These are phyloP conservation scores for Thymelicus sylvestris DNA, from an alignment of 2,888 invertebrate species.

Conservation along the genomic window DNA sequence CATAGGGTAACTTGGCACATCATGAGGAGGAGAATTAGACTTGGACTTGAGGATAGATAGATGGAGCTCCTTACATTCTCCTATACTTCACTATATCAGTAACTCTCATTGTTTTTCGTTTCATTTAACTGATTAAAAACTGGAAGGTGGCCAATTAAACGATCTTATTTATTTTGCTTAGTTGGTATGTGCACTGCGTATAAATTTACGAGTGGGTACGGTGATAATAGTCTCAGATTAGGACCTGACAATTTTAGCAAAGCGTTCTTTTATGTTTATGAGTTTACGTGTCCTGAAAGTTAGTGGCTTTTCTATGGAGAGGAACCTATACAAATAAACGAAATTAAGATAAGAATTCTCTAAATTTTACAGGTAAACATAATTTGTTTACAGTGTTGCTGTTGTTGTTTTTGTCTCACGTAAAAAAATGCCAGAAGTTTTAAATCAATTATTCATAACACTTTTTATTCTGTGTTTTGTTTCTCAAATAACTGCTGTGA, in stretches of 20 bases:
- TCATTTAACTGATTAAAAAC: background rate
- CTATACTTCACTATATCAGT: no score
- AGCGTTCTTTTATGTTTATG: slow-evolving; percentile 67
- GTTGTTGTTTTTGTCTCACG: background rate
- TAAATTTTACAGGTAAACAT: slow-evolving; percentile 22
- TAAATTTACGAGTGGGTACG: slow-evolving; percentile 55
- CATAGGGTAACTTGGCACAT: no score
- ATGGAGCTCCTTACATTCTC: no score
- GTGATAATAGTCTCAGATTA: slow-evolving; percentile 60
- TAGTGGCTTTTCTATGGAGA: slow-evolving; percentile 48
- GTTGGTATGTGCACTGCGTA: slow-evolving; percentile 51
- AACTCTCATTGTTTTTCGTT: background rate
- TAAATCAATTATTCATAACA: no score
- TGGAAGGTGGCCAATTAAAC: slow-evolving; percentile 32
- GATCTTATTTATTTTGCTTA: slow-evolving; percentile 46
- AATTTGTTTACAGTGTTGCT: background rate
- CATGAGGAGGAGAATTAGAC: no score
- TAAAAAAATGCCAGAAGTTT: background rate
- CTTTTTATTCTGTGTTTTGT: no score
- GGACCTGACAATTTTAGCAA: slow-evolving; percentile 60
- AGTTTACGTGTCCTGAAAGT: slow-evolving; percentile 65
- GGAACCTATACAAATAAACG: slow-evolving; percentile 45
- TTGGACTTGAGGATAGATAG: no score
- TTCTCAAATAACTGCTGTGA: no score
- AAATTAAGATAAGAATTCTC: slow-evolving; percentile 28